Percentiles rank a stretch among this genome's conserved stretches.
Evolutionary conservation across 1,140 invertebrate genomes (phyloP).

Genomic region (Arctopsyche grandis): DNA sequence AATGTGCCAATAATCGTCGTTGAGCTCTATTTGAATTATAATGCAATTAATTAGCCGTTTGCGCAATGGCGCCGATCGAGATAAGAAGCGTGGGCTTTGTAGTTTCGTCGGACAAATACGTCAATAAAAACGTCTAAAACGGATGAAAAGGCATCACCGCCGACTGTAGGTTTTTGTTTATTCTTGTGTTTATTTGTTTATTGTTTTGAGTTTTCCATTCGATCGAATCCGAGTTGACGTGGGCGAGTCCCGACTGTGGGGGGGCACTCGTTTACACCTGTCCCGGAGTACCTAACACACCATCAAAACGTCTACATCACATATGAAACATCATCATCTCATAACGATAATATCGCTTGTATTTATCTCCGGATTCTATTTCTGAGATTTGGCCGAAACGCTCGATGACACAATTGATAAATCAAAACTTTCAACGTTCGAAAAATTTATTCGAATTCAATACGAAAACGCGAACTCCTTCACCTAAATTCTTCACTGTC

Average conservation of each 20-base stretch:
- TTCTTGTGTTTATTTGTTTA: background rate
- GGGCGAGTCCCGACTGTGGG: background rate
- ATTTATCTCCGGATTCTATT: too few species aligned
- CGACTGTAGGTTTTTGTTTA: background rate
- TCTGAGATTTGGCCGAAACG: too few species aligned
- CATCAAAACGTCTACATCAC: too few species aligned
- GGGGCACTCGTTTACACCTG: too few species aligned
- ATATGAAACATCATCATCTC: too few species aligned
- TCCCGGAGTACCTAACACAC: too few species aligned
- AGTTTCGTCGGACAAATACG: background rate
- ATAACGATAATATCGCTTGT: too few species aligned
- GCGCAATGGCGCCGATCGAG: background rate
- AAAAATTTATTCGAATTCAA: too few species aligned
- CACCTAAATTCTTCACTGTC: too few species aligned
- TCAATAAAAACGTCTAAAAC: background rate
- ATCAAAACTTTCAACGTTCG: too few species aligned
- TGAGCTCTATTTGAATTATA: background rate
- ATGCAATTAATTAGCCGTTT: background rate
- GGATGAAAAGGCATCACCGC: slow-evolving; percentile 2
- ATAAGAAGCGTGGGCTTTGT: background rate
- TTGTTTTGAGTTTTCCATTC: background rate
- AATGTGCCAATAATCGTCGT: background rate
- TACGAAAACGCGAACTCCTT: too few species aligned
- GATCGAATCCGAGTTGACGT: background rate
- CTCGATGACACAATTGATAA: too few species aligned